These are phyloP conservation scores for Pseudanteris insignis DNA, from an alignment of 2,888 invertebrate genomes.

Conservation along the genomic window DNA sequence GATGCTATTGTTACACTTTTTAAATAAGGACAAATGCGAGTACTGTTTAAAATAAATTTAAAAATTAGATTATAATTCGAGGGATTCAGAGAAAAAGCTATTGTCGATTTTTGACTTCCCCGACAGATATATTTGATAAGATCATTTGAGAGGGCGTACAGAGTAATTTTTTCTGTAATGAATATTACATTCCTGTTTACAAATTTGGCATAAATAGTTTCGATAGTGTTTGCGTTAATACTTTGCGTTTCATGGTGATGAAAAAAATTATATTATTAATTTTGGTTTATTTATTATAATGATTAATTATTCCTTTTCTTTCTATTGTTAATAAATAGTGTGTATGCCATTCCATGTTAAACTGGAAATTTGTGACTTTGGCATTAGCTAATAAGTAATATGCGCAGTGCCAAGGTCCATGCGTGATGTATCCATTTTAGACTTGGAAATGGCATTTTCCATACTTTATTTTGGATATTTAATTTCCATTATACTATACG, in stretches of 20 bases:
- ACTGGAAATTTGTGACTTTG: too few species aligned
- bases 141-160: slow-evolving; percentile 34
- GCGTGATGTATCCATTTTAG: too few species aligned
- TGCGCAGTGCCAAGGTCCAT: too few species aligned
- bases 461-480: slow-evolving; percentile 1
- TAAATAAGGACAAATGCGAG: slow-evolving; percentile 44
- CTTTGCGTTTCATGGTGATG: slow-evolving; percentile 9
- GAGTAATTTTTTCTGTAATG: slow-evolving; percentile 49
- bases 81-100: slow-evolving; percentile 23
- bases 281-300: too few species aligned
- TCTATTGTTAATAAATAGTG: too few species aligned
- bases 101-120: slow-evolving; percentile 28
- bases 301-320: too few species aligned
- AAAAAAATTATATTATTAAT: too few species aligned
- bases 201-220: slow-evolving; percentile 43
- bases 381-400: too few species aligned
- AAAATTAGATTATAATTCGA: slow-evolving; percentile 35
- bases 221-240: slow-evolving; percentile 30
- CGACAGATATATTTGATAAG: slow-evolving; percentile 43
- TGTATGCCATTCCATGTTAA: too few species aligned
- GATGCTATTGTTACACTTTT: slow-evolving; percentile 45
- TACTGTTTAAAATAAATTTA: slow-evolving; percentile 35
- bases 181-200: slow-evolving; percentile 54
- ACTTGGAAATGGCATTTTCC: too few species aligned
- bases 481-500: too few species aligned